Base-by-base conservation (phyloP, 2,113 vertebrate species). In the Lepisosteus oculatus region DNA sequence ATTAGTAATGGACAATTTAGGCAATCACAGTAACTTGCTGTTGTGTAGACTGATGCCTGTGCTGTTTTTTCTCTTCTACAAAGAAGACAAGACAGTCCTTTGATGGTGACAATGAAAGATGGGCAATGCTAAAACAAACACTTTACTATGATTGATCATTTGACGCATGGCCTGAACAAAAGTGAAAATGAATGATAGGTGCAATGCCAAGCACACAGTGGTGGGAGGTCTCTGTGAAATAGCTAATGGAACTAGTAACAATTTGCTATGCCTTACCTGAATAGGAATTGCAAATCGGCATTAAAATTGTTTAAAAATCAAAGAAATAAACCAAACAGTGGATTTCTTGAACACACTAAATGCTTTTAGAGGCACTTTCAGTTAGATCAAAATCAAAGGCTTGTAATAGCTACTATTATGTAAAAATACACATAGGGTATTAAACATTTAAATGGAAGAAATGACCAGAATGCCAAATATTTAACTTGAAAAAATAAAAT, bases 81-180 rank as follows among this genome's bases (percentile, higher is more conserved):
- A 72, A 72, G 65, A 43, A 76, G 80, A 80, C 73, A 66, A 78
- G 80, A 80, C 41, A 64, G 47, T 65, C 72, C 78, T 84, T 84
- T 84, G 82, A 84, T 82, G 80, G 74, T 82, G 80, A 82, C 80
- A 82, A 76, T 80, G 83, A 84, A 84, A 84, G 75, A 84, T 84
- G 78, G 78, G 65, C 8, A 47, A 78, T 61, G 67, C 77, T 80
- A 80, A 80, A 77, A 76, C 74, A 82, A 82, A 82, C 79, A 84
- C 73, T 68, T 41, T 47, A 55, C 77, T 82, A 80, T 82, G 83
- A 84, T 84, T 78, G 77, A 82, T 82, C 72, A 76, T 78, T 74
- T 81, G 78, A 81, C 72, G 75, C 74, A 73, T 81, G 75, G 75
- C 73, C 70, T 70, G 47, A 74, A 74, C 75, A 79, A 82, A 84